Evolutionary conservation across 1,140 invertebrate species (phyloP), one percentile per base, ranked within the genome.

Genomic region (Procambarus virginalis): DNA sequence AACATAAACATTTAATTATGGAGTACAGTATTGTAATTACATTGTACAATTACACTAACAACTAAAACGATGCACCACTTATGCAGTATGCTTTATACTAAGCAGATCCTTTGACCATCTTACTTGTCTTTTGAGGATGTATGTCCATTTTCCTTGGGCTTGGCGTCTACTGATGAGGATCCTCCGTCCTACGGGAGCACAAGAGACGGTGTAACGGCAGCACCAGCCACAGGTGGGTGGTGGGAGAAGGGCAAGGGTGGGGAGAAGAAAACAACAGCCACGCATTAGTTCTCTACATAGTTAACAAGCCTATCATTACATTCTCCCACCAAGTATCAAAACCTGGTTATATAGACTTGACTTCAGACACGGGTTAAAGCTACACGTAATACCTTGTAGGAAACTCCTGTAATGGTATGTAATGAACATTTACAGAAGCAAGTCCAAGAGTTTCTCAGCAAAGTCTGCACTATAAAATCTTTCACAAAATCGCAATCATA

Each of bases 141-240:
- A 49, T 92, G 88, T 55, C 91, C 91, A 58, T 92, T 92, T 82
- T 92, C 88, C 79, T 90, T 92, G 58, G 84, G 80, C 51, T 87
- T 90, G 22, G 77, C 10, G 80, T 92, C 88, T 22, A 77, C 73
- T 60, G 77, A 82, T 14, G 82, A 73, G 34, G 68, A 55, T 79
- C 68, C 64, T 46, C 68, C 78, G 84, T 87, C 88, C 91, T 92
- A 90, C 75, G 84, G 89, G 89, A 90, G 89, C 89, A 92, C 91
- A 92, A 86, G 89, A 92, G 91, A 92, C 91, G 88, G 91, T 90
- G 91, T 92, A 92, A 92, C 91, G 88, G 88, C 86, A 78, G 88
- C 91, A 86, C 87, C 78, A 90, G 84, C 84, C 86, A 79, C 17
- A 86, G 91, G 84, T 73, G 84, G 88, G 81, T 86, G 89, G 91